Percentiles rank a stretch among this genome's conserved stretches.
These are phyloP conservation scores for Scartelaos histophorus DNA, from an alignment of 2,113 vertebrate genomes.

Conservation along the genomic window DNA sequence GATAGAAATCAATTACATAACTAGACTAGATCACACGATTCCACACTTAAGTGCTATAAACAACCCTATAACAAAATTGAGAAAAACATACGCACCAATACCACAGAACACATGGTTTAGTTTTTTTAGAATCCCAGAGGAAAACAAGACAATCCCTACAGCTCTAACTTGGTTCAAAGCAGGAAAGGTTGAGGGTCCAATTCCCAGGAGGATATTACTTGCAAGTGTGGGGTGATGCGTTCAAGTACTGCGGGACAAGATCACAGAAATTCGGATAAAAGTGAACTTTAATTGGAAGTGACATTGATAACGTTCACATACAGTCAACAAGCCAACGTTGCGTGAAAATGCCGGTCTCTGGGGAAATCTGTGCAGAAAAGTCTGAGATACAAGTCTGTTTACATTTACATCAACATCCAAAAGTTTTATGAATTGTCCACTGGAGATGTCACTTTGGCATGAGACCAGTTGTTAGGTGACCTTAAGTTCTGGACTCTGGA, in stretches of 20 bases:
- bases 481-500: not conserved
- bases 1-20: not conserved
- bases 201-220: conserved; percentile 19
- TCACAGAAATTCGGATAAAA: conserved; percentile 24
- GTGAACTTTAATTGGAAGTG: conserved; percentile 23
- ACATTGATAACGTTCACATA: conserved; percentile 7
- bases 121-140: not conserved
- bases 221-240: conserved; percentile 2
- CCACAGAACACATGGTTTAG: not conserved
- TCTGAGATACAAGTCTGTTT: not conserved
- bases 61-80: no score
- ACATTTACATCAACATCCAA: conserved; percentile 7
- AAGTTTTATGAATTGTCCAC: not conserved
- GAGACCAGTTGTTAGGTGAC: not conserved
- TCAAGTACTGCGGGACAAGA: conserved; percentile 5
- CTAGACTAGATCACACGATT: not conserved
- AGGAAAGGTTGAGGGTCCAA: conserved; percentile 10
- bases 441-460: not conserved
- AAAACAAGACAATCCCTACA: conserved; percentile 22
- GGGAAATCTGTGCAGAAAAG: not conserved
- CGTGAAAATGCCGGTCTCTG: conserved; percentile 10
- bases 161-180: conserved; percentile 15
- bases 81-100: no score
- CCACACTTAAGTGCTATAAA: not conserved
- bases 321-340: conserved; percentile 1